Percentiles rank a stretch among this genome's conserved stretches.
Evolutionary conservation across 2,888 invertebrate species (phyloP).

Genomic region (Gymnocheta viridis): DNA sequence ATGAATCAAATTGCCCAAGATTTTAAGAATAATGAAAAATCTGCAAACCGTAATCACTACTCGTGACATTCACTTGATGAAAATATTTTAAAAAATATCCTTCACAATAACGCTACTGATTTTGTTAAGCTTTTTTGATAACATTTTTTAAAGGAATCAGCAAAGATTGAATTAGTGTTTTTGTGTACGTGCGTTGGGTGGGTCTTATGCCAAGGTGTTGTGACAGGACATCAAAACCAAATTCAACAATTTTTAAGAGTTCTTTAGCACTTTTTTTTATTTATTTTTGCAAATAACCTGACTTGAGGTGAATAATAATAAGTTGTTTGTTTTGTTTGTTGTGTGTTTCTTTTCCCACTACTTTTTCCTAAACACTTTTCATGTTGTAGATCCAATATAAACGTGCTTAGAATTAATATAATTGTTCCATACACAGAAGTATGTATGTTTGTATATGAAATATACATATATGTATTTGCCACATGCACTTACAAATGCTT

Average conservation of each 20-base stretch:
- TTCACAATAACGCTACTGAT: constrained; percentile 34
- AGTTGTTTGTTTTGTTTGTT: constrained; percentile 11
- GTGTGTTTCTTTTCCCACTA: constrained; percentile 1
- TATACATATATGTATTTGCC: neutral
- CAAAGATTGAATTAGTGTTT: constrained; percentile 20
- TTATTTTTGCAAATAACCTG: constrained; percentile 39
- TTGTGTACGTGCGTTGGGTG: neutral
- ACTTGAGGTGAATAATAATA: constrained; percentile 65
- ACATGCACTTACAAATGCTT: constrained; percentile 9
- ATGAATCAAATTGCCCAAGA: neutral
- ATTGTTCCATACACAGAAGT: constrained; percentile 24
- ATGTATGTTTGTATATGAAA: constrained; percentile 5
- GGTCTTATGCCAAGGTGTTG: constrained; percentile 5
- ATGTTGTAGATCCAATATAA: constrained; percentile 58
- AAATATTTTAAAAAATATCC: constrained; percentile 41
- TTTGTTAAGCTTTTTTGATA: neutral
- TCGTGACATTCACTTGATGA: constrained; percentile 54
- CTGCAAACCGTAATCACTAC: constrained; percentile 52
- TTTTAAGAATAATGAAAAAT: constrained; percentile 1
- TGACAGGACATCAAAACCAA: neutral
- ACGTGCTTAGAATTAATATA: constrained; percentile 65
- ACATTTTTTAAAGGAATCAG: neutral
- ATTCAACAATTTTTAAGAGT: constrained; percentile 37
- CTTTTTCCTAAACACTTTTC: neutral
- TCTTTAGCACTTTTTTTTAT: constrained; percentile 10